Evolutionary conservation across 2,888 invertebrate genomes (phyloP).

Genomic region (Lagria hirta): DNA sequence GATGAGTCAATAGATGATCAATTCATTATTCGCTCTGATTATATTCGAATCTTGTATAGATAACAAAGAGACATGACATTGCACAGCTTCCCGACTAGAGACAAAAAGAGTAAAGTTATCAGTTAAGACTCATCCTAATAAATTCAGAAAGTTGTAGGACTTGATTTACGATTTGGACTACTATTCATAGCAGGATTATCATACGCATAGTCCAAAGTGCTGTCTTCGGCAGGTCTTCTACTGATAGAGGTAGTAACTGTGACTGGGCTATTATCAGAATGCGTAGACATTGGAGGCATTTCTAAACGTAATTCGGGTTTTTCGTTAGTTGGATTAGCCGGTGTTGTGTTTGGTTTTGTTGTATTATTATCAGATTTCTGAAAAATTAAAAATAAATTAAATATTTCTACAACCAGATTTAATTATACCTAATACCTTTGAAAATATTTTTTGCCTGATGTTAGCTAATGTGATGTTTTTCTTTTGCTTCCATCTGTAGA

Average conservation of each 20-base stretch:
- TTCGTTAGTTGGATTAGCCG: conserved; percentile 24
- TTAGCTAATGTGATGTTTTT: conserved; percentile 46
- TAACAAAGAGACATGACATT: conserved; percentile 15
- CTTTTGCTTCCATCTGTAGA: conserved; percentile 49
- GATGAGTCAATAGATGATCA: not conserved
- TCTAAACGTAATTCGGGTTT: conserved; percentile 39
- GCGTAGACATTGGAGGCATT: conserved; percentile 38
- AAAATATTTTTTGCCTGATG: conserved; percentile 42
- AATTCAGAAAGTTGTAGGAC: conserved; percentile 8
- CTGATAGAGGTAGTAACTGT: conserved; percentile 73
- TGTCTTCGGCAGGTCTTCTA: conserved; percentile 74
- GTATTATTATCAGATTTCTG: conserved; percentile 31
- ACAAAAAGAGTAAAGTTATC: conserved; percentile 5
- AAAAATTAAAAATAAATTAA: conserved; percentile 18
- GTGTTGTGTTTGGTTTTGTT: conserved; percentile 25
- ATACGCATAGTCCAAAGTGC: conserved; percentile 73
- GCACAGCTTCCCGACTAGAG: conserved; percentile 24
- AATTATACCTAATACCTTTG: conserved; percentile 33
- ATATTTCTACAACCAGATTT: not conserved
- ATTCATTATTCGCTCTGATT: conserved; percentile 2
- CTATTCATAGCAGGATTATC: conserved; percentile 71
- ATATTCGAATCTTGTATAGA: conserved; percentile 3
- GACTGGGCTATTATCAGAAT: conserved; percentile 49
- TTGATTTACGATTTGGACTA: conserved; percentile 17
- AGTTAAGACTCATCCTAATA: not conserved